Evolutionary conservation across 2,888 invertebrate genomes (phyloP), one percentile per base, ranked within the genome.

Genomic region (Gymnocheta viridis): DNA sequence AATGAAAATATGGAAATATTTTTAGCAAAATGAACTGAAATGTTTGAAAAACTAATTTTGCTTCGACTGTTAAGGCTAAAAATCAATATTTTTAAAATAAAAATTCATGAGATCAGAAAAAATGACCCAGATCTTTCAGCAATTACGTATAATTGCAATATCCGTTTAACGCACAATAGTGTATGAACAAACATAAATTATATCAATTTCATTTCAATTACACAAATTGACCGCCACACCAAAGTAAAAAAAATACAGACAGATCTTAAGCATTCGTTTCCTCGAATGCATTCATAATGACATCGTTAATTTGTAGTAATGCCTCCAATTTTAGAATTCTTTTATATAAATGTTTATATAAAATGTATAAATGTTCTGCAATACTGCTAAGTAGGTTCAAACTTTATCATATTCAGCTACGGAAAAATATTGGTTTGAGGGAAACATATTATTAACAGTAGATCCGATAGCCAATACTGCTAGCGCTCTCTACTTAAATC

Each of bases 131-230:
- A 81, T 67, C 73, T 69, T 74, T 74, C 38, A 49, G 10, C 67
- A 81, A 74, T 74, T 74, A 69, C n/a, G 17, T 60, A 44, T 79
- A 81, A 81, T 81, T 74, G 35, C 51, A 44, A 69, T 81, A 62
- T 74, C 74, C 81, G 81, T 74, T 81, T 27, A 60, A 81, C 74
- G 51, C 58, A 82, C 41, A 44, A 35, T 27, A 29, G 12, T 47
- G 1, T 41, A 49, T 64, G 10, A 32, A 24, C 44, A 2, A 38
- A 22, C 41, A 60, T 60, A 70, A 62, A 56, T 54, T 64, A 69
- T 27, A 47, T 60, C 22, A 47, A 51, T 49, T 66, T 29, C 38
- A 82, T 58, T 60, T 74, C 51, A 76, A 78, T 78, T 78, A 78
- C 12, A 67, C 44, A 66, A 72, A 73, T 60, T 73, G 67, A 67